Evolutionary conservation across 2,113 vertebrate species (phyloP).

Genomic region (Calidris pugnax): DNA sequence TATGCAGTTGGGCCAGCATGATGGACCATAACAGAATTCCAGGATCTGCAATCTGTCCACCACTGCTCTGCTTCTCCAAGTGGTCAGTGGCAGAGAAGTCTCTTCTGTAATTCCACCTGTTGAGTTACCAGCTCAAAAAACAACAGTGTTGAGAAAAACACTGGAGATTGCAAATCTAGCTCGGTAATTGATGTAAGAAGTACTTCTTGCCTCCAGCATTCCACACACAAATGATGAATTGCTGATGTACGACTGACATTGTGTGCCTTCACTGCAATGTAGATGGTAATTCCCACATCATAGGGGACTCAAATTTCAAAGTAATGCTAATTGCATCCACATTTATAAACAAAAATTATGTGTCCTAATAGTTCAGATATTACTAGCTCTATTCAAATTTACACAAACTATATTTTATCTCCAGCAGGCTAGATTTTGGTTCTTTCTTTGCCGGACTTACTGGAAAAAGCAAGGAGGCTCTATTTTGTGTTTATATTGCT

Average conservation of each 20-base stretch:
- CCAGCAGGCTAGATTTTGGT: not conserved
- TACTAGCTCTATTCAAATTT: not conserved
- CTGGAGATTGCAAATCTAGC: not conserved
- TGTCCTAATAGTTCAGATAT: not conserved
- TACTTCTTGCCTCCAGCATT: not conserved
- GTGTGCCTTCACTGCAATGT: not conserved
- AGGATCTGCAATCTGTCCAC: not conserved
- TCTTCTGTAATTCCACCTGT: not conserved
- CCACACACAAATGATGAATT: not conserved
- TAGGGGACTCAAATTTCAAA: not conserved
- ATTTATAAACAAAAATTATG: not conserved
- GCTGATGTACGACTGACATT: not conserved
- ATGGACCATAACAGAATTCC: not conserved
- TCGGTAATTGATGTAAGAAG: not conserved
- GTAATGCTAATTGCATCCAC: not conserved
- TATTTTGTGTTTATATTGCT: not conserved
- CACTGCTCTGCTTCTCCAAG: not conserved
- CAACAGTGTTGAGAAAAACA: not conserved
- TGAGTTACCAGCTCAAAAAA: not conserved
- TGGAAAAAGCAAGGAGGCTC: not conserved
- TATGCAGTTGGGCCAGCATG: not conserved
- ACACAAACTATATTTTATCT: not conserved
- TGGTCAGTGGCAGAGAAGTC: accelerated
- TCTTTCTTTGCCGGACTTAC: not conserved
- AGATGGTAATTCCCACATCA: not conserved